phyloP scores from a whole-genome alignment of 2,797 vertebrate genomes.

The Nannoperca obscura region DNA sequence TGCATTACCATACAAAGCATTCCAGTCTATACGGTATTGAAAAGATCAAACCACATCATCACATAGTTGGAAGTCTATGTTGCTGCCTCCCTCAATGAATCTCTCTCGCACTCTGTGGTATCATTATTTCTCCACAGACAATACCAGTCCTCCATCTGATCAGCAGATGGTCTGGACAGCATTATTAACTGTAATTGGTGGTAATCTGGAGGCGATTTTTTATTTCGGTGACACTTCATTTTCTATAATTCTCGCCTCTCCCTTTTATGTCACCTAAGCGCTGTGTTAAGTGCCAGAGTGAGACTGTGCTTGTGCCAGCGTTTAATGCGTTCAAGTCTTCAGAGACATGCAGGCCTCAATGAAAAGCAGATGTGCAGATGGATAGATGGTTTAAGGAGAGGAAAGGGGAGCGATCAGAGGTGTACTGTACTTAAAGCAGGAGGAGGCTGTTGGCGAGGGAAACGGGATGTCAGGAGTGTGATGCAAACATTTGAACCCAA shows the following conservation, averaged over 20 bases:
- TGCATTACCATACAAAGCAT: conserved; percentile 70
- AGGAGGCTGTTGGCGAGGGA: conserved; percentile 36
- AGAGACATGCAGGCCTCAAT: conserved; percentile 89
- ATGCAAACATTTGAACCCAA: conserved; percentile 89
- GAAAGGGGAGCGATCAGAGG: conserved; percentile 71
- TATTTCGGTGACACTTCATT: conserved; percentile 93
- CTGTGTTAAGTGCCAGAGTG: conserved; percentile 86
- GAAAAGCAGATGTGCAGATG: conserved; percentile 94
- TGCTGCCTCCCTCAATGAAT: conserved; percentile 64
- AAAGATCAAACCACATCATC: conserved; percentile 74
- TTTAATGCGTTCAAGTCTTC: conserved; percentile 92
- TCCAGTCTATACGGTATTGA: conserved; percentile 55
- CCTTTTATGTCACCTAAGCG: conserved; percentile 92
- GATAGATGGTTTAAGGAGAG: conserved; percentile 72
- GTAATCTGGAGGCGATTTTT: conserved; percentile 87
- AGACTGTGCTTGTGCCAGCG: conserved; percentile 87
- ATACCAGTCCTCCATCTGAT: conserved; percentile 82
- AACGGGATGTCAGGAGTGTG: conserved; percentile 84
- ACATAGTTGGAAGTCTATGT: conserved; percentile 60
- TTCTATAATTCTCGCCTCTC: conserved; percentile 91
- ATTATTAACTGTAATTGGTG: conserved; percentile 88
- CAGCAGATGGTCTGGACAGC: conserved; percentile 83
- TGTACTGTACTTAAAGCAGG: conserved; percentile 67
- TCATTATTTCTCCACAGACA: conserved; percentile 60
- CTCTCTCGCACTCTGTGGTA: conserved; percentile 42